Evolutionary conservation across 2,888 invertebrate species (phyloP).

Genomic region (Strigamia maritima): DNA sequence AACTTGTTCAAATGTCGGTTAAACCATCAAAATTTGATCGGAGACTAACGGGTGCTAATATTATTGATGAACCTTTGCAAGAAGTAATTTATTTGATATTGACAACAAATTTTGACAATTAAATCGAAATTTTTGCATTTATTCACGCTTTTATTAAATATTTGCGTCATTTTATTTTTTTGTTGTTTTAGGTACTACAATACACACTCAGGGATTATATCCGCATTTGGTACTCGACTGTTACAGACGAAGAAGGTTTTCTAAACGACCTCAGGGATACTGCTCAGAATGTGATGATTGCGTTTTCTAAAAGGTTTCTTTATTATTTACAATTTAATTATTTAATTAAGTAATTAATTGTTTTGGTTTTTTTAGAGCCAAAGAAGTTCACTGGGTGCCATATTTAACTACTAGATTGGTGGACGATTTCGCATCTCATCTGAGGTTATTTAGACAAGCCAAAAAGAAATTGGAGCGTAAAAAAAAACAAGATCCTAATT

Average conservation of each 20-base stretch:
- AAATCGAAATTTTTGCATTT: neutral
- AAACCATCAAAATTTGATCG: slow-evolving; percentile 48
- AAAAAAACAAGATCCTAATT: slow-evolving; percentile 37
- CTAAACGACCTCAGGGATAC: slow-evolving; percentile 65
- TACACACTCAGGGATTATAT: slow-evolving; percentile 79
- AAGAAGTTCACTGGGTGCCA: slow-evolving; percentile 86
- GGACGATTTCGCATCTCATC: slow-evolving; percentile 85
- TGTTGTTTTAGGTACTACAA: slow-evolving; percentile 56
- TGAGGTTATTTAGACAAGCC: slow-evolving; percentile 79
- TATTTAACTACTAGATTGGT: slow-evolving; percentile 81
- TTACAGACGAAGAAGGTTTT: slow-evolving; percentile 69
- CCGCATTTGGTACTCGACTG: slow-evolving; percentile 61
- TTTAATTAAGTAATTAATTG: no score
- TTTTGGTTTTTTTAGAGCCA: slow-evolving; percentile 56
- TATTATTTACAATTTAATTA: neutral
- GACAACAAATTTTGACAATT: neutral
- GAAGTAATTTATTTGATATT: slow-evolving; percentile 59
- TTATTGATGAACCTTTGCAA: slow-evolving; percentile 80
- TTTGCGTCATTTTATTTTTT: slow-evolving; percentile 32
- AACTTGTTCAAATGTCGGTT: slow-evolving; percentile 17
- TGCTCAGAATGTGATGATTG: slow-evolving; percentile 68
- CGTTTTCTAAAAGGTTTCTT: slow-evolving; percentile 70
- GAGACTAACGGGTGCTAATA: slow-evolving; percentile 76
- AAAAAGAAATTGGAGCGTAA: slow-evolving; percentile 48
- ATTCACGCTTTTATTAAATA: no score